These are phyloP conservation scores for Brotula barbata DNA, from an alignment of 2,797 vertebrate species.

Conservation along the genomic window DNA sequence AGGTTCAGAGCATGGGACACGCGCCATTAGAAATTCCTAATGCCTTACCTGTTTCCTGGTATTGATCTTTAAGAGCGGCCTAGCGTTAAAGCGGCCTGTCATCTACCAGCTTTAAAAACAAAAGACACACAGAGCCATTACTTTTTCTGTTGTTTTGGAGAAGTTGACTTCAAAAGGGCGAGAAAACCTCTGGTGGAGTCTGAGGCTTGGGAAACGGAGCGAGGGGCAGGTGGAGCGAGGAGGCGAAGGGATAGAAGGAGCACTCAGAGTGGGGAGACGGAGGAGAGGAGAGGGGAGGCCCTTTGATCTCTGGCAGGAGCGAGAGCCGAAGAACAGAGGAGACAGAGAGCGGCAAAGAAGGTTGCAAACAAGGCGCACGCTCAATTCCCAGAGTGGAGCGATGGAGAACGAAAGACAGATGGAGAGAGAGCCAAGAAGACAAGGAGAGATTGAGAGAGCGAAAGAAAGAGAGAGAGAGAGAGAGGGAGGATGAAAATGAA, in stretches of 20 bases:
- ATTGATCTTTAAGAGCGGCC: constrained; percentile 56
- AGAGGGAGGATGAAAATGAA: constrained; percentile 56
- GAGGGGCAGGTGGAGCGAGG: constrained; percentile 58
- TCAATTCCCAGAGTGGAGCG: constrained; percentile 66
- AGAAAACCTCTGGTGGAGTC: constrained; percentile 60
- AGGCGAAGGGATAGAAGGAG: constrained; percentile 49
- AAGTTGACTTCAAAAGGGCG: constrained; percentile 75
- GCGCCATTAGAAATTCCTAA: constrained; percentile 57
- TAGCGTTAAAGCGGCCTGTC: constrained; percentile 54
- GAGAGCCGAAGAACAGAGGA: constrained; percentile 67
- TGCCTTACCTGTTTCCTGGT: constrained; percentile 62
- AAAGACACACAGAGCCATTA: constrained; percentile 56
- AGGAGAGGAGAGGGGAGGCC: constrained; percentile 70
- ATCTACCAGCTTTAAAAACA: constrained; percentile 55
- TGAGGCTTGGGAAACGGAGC: constrained; percentile 61
- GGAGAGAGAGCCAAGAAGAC: too few relatives aligned
- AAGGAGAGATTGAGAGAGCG: constrained; percentile 19
- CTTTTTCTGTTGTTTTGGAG: constrained; percentile 70
- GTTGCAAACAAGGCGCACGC: constrained; percentile 70
- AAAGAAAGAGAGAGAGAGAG: constrained; percentile 47
- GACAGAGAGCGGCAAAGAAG: constrained; percentile 59
- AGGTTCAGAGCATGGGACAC: constrained; percentile 15
- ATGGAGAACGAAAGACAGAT: background rate
- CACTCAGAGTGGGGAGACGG: constrained; percentile 61
- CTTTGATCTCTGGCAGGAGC: constrained; percentile 80